Evolutionary conservation across 2,113 vertebrate species (phyloP), one percentile per base, ranked within the genome.

Genomic region (Corydoras maculifer): DNA sequence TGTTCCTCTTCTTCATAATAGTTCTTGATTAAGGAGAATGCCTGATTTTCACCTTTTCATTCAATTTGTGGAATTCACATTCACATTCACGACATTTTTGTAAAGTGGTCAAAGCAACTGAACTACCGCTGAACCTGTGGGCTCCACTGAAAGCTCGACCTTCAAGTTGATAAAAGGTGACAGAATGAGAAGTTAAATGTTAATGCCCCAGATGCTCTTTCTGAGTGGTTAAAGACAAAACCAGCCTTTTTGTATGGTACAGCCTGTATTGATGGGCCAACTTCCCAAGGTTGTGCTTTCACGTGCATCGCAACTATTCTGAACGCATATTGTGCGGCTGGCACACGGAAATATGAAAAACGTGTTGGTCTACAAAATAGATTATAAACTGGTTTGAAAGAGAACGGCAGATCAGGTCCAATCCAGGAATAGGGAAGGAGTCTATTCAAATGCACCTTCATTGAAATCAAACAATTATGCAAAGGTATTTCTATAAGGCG

Each of bases 111-210:
- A 53, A 53, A 53, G 51, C 51, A n/a, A n/a, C 54, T 14, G 35
- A 14, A 7, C 12, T 57, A 15, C 54, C 12, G 54, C 54, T 15
- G 54, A 14, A 58, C 72, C 53, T 51, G 66, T 51, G 67, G 65
- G 79, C 77, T 84, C 75, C 79, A 79, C 73, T 77, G 64, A 77
- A 70, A 75, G 77, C 73, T 76, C 79, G 84, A 83, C 84, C 85
- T 85, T 84, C 80, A 5, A 11, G 48, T n/a, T 0, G 10, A 58
- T n/a, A 35, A 81, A 87, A 87, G 77, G 70, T 57, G 6, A 57
- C 54, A 15, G 64, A 68, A 84, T 68, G 61, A 61, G 55, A 80
- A 83, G 82, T 83, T 84, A 84, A 83, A 83, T 63, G 80, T 77
- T 82, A 80, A 84, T 66, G 77, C 78, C 79, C 70, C 75, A 54